Evolutionary conservation across 2,888 invertebrate species (phyloP).

Genomic region (Colletes collaris): DNA sequence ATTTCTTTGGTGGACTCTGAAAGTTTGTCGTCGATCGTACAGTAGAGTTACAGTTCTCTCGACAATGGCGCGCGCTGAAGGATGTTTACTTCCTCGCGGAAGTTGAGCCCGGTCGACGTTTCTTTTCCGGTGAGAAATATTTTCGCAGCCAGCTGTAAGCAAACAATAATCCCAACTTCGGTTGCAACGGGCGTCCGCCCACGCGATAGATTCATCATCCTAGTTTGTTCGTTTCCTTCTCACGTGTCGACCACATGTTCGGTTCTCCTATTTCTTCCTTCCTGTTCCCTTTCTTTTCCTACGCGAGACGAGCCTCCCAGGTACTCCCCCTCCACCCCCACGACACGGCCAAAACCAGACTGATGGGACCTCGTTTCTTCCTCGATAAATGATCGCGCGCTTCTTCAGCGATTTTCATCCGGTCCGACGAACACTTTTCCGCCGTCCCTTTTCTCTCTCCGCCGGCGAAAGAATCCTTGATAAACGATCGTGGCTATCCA

Average conservation of each 20-base stretch:
- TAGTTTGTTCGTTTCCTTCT: constrained; percentile 59
- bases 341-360: constrained; percentile 54
- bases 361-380: constrained; percentile 59
- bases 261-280: constrained; percentile 64
- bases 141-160: constrained; percentile 16
- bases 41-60: too few species aligned
- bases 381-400: constrained; percentile 66
- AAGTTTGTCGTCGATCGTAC: too few species aligned
- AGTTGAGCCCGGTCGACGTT: too few species aligned
- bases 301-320: constrained; percentile 11
- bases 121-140: constrained; percentile 28
- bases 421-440: constrained; percentile 48
- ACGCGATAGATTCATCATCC: constrained; percentile 65
- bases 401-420: constrained; percentile 69
- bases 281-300: constrained; percentile 53
- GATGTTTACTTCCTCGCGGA: neutral
- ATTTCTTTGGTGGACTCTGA: too few species aligned
- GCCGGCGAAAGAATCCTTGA: constrained; percentile 54
- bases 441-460: neutral
- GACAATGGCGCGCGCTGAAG: too few species aligned
- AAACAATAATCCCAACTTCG: constrained; percentile 39
- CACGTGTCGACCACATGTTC: constrained; percentile 67
- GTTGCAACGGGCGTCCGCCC: constrained; percentile 27
- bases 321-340: neutral
- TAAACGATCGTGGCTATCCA: constrained; percentile 56